phyloP scores from a whole-genome alignment of 2,113 vertebrate species.

The Rissa tridactyla region DNA sequence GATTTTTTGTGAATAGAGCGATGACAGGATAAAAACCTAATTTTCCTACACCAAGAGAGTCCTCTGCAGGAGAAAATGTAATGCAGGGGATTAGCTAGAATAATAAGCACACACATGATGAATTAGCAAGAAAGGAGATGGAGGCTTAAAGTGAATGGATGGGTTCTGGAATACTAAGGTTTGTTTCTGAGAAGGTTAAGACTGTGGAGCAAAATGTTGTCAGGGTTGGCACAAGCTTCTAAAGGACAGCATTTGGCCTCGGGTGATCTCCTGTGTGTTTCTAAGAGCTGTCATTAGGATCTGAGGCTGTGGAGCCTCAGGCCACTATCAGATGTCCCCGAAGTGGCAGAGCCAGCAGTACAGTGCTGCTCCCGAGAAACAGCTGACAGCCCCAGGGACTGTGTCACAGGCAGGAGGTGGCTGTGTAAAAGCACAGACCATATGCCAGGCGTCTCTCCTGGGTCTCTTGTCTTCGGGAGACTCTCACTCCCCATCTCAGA shows the following conservation, averaged over 20 bases:
- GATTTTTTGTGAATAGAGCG: not conserved
- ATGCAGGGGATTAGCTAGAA: not conserved
- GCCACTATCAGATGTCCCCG: not conserved
- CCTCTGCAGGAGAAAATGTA: not conserved
- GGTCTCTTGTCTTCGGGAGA: not conserved
- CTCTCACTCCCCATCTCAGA: not conserved
- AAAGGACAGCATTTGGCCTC: not conserved
- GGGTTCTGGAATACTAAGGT: not conserved
- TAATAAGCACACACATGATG: not conserved
- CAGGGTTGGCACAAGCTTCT: not conserved
- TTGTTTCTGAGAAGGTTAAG: not conserved
- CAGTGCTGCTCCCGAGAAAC: not conserved
- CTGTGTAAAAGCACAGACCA: not conserved
- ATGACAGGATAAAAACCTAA: not conserved
- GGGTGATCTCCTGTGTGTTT: not conserved
- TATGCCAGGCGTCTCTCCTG: not conserved
- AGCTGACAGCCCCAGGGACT: not conserved
- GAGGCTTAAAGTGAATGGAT: not conserved
- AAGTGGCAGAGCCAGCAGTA: not conserved
- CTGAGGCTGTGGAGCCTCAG: not conserved
- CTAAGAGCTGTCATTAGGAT: not conserved
- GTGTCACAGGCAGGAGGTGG: not conserved
- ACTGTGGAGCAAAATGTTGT: not conserved
- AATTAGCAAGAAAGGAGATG: not conserved
- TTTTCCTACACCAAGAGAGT: not conserved